Base-by-base conservation (phyloP, 2,113 vertebrate species). In the Strigops habroptila region DNA sequence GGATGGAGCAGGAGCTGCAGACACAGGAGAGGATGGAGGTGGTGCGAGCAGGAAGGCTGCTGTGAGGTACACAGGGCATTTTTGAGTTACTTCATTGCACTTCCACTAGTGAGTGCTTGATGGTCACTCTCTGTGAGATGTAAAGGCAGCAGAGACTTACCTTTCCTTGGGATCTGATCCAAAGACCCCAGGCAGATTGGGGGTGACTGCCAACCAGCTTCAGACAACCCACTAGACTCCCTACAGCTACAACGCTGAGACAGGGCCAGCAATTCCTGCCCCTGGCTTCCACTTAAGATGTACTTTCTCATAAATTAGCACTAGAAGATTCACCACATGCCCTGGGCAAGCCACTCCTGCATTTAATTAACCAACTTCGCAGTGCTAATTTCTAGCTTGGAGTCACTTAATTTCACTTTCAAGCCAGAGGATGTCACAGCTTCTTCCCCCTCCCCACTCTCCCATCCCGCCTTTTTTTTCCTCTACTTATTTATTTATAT, bases 361-460 rank as follows among this genome's bases (percentile, higher is more conserved):
- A 55, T 15, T 87, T 85, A 75, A 78, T 82, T 75, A 62, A 64
- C 31, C 60, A 62, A 68, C n/a, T 65, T 75, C 2, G 2, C 74
- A 53, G 22, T 30, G 37, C 25, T 85, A 5, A 82, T 73, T 91
- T 62, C 33, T 68, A 90, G n/a, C 35, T 46, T 51, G 35, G 65
- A 86, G 60, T 59, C 48, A n/a, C 24, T 48, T 13, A 17, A 7
- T 48, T 89, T 87, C 70, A 27, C 25, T 82, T 87, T 46, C 31
- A 63, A 62, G 35, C 8, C 51, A 62, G 5, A 0, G 1, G 49
- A 84, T 48, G 18, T 9, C 30, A 11, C 16, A 7, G 9, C 4
- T 43, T 22, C 15, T 14, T 8, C 19, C 1, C 19, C 12, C n/a
- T n/a, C n/a, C n/a, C n/a, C n/a, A n/a, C n/a, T n/a, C n/a, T n/a